phyloP scores from a whole-genome alignment of 2,888 invertebrate species.

The Cheilosia vulpina region DNA sequence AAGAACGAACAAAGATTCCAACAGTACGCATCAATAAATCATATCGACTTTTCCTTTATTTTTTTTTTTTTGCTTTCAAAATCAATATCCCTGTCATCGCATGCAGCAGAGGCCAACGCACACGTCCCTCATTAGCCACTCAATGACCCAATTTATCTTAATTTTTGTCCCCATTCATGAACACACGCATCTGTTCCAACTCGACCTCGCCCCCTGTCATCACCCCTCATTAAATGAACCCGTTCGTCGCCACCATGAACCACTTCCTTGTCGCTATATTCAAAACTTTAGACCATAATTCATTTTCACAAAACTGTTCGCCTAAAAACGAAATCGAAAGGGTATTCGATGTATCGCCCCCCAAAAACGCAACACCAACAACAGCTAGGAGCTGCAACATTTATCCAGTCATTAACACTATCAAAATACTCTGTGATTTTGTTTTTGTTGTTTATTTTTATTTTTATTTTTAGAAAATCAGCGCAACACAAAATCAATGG shows the following conservation, averaged over 20 bases:
- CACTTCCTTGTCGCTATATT: not conserved
- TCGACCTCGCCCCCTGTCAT: constrained; percentile 53
- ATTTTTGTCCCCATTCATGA: constrained; percentile 67
- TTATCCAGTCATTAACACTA: constrained; percentile 62
- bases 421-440: constrained; percentile 38
- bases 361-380: not conserved
- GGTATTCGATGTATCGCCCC: constrained; percentile 17
- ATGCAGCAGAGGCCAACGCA: constrained; percentile 12
- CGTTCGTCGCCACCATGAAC: constrained; percentile 27
- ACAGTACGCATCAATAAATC: not conserved
- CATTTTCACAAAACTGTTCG: constrained; percentile 20
- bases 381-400: constrained; percentile 26
- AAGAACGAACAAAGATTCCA: not conserved
- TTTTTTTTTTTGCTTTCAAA: not conserved
- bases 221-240: constrained; percentile 55
- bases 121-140: constrained; percentile 72
- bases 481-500: constrained; percentile 54
- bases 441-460: constrained; percentile 32
- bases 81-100: not conserved
- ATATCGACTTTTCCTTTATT: not conserved
- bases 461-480: constrained; percentile 70
- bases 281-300: constrained; percentile 66
- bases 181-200: constrained; percentile 58
- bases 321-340: constrained; percentile 66
- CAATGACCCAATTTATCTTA: constrained; percentile 74